phyloP scores from a whole-genome alignment of 2,113 vertebrate genomes.

The Vanacampus margaritifer region DNA sequence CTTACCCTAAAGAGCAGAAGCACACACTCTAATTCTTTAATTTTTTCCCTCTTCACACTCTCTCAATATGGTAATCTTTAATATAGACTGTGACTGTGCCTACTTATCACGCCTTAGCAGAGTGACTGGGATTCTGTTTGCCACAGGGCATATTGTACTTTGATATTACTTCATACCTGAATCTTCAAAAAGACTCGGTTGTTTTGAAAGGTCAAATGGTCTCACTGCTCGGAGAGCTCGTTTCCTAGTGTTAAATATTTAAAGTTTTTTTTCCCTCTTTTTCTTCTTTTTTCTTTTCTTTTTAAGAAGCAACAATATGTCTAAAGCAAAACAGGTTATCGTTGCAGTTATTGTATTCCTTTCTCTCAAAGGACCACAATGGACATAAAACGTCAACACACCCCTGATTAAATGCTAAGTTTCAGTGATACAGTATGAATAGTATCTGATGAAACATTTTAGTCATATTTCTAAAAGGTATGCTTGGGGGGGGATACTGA shows the following conservation, averaged over 20 bases:
- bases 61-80: conserved; percentile 39
- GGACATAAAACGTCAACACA: background rate
- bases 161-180: conserved; percentile 37
- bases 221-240: background rate
- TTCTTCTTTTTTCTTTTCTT: too few relatives aligned
- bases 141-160: conserved; percentile 38
- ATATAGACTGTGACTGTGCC: conserved; percentile 40
- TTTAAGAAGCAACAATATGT: background rate
- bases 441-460: too few relatives aligned
- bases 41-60: conserved; percentile 14
- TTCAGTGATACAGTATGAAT: too few relatives aligned
- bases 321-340: background rate
- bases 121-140: conserved; percentile 32
- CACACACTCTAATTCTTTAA: background rate
- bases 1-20: background rate
- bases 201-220: conserved; percentile 27
- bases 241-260: background rate
- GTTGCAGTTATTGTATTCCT: background rate
- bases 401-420: too few relatives aligned
- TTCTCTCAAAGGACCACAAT: background rate
- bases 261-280: background rate
- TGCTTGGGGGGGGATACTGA: too few relatives aligned
- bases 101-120: conserved; percentile 51
- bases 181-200: conserved; percentile 26
- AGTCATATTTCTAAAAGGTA: too few relatives aligned